Evolutionary conservation across 1,140 invertebrate genomes (phyloP), one percentile per base, ranked within the genome.

Genomic region (Nasonia longicornis): DNA sequence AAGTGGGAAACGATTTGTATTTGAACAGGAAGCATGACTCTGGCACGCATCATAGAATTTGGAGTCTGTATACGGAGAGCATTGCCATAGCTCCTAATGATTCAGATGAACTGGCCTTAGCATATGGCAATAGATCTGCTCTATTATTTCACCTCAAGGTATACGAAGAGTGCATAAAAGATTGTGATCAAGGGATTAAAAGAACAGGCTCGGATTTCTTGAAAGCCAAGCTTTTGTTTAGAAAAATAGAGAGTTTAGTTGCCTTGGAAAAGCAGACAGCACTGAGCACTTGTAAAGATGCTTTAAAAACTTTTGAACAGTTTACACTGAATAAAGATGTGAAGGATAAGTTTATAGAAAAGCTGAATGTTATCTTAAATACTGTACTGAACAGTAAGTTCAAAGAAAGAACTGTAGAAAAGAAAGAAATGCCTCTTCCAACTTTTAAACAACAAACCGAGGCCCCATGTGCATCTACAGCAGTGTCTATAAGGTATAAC

Each of bases 91-190:
- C 77, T 72, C 26, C 52, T 4, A 79, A 38, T 29, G 11, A 72
- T 42, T 79, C 69, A 11, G 11, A 71, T 12, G 69, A 79, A 72
- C 31, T 79, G 2, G 77, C 77, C 16, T 7, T 45, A 38, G 77
- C 7, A 6, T 72, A 79, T 72, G 67, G n/a, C 8, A 79, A 79
- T 45, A n/a, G 69, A 79, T 72, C 77, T 10, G 69, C 29, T 26
- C 14, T 79, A 14, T 26, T 79, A 11, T 38, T 31, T 22, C 77
- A 72, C 16, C 35, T 79, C 2, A 38, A 26, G 72, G 63, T 64
- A 42, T 79, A 72, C 26, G 69, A 72, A 26, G 77, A 79, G 4
- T 79, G 69, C 26, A 58, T 72, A 8, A 16, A 63, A 64, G 52
- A 79, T 45, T 31, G 42, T 42, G 48, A 72, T 38, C 64, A 67